These are phyloP conservation scores for Leptinotarsa rubiginosa DNA, from an alignment of 2,888 invertebrate species.

Conservation along the genomic window DNA sequence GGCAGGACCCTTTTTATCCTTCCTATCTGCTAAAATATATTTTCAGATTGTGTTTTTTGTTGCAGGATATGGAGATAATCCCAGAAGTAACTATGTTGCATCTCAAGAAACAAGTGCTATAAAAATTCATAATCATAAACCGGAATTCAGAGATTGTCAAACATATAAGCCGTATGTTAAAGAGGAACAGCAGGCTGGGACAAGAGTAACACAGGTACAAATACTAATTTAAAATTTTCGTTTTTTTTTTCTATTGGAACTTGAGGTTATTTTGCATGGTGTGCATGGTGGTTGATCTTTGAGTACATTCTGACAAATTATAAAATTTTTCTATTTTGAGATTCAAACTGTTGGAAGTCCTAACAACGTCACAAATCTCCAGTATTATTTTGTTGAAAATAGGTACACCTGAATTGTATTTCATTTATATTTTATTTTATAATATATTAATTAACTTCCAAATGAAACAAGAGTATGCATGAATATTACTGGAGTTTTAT, in stretches of 20 bases:
- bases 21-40: too few species aligned
- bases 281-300: neutral
- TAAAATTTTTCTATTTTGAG: neutral
- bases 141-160: constrained; percentile 86
- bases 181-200: constrained; percentile 78
- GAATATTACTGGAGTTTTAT: too few species aligned
- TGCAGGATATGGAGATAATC: constrained; percentile 46
- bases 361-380: neutral
- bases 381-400: constrained; percentile 2
- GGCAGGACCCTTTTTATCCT: too few species aligned
- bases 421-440: too few species aligned
- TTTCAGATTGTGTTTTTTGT: constrained; percentile 13
- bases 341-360: neutral
- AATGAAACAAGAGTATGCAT: too few species aligned
- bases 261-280: neutral
- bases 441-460: too few species aligned
- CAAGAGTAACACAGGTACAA: constrained; percentile 79
- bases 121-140: constrained; percentile 69
- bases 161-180: constrained; percentile 83
- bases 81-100: constrained; percentile 40
- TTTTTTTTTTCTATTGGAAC: neutral
- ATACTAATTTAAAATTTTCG: neutral
- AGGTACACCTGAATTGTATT: too few species aligned
- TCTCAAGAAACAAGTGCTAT: constrained; percentile 39
- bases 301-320: too few species aligned